Base-by-base conservation (phyloP, 2,888 invertebrate genomes). In the Oasisia sp. region DNA sequence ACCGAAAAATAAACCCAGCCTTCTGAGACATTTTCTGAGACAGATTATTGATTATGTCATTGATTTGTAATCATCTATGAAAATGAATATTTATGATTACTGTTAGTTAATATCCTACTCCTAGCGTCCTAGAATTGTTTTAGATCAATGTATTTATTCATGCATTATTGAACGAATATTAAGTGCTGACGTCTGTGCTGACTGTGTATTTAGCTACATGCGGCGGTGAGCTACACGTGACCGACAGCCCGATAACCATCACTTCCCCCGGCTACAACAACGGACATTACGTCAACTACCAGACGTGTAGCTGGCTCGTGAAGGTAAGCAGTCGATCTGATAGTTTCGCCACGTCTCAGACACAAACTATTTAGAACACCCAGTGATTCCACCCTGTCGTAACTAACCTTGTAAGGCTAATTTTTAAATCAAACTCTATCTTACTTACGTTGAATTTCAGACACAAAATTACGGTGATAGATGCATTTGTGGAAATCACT, bases 231-330 rank as follows among this genome's bases (percentile, higher is more conserved):
- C 32, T 90, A 19, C 32, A 90, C 90, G 38, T 90, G n/a, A 32
- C 12, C 90, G 90, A 44, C 90, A 4, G 14, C 19, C 38, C 90
- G 32, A 90, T 74, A 74, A 74, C 90, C 0, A 90, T 90, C 44
- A 44, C 32, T 1, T 38, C 38, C 32, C 90, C 90, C 5, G 90
- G 90, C n/a, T 90, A 38, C 90, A 3, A 44, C 90, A 3, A 32
- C 3, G 44, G n/a, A 44, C 32, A 44, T 44, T 90, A 90, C 90
- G 32, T 27, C 32, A 90, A 44, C n/a, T 44, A 32, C 32, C 38
- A 38, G 90, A 44, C 5, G 90, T 90, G 90, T 27, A 38, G 38
- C 38, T 90, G 90, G 90, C 90, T 90, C 3, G 90, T 90, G 4
- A 90, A 90, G 90, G 90, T 90, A 38, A 4, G 90, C 32, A 4